Evolutionary conservation across 2,113 vertebrate genomes (phyloP).

Genomic region (Colinus virginianus): DNA sequence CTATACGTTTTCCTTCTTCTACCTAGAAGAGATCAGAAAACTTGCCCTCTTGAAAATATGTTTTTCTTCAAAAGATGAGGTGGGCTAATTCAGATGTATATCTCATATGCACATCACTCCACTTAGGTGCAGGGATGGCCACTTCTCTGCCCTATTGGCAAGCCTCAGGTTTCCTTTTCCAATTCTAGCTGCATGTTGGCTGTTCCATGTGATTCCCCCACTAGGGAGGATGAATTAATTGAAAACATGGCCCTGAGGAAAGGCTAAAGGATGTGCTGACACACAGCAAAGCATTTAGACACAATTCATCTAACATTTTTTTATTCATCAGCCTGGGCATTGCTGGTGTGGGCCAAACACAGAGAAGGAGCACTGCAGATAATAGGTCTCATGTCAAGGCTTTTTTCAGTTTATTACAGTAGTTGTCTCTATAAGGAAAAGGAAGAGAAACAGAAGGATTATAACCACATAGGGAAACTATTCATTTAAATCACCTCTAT

Average conservation of each 20-base stretch:
- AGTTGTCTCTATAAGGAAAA: background rate
- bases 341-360: background rate
- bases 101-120: background rate
- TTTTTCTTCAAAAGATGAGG: background rate
- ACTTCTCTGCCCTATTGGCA: background rate
- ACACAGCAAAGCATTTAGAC: background rate
- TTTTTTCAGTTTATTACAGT: fast-evolving
- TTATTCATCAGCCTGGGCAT: background rate
- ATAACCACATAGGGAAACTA: background rate
- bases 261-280: background rate
- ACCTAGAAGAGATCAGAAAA: background rate
- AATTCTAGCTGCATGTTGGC: fast-evolving
- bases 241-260: background rate
- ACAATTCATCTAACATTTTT: background rate
- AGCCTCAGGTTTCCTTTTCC: background rate
- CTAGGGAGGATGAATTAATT: background rate
- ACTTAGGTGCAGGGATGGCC: background rate
- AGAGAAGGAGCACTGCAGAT: background rate
- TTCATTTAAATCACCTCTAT: background rate
- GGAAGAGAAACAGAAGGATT: background rate
- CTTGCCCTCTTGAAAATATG: background rate
- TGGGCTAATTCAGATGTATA: background rate
- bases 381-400: background rate
- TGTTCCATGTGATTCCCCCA: background rate
- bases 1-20: background rate